Base-by-base conservation (phyloP, 1,140 invertebrate genomes). In the Grapholita molesta region DNA sequence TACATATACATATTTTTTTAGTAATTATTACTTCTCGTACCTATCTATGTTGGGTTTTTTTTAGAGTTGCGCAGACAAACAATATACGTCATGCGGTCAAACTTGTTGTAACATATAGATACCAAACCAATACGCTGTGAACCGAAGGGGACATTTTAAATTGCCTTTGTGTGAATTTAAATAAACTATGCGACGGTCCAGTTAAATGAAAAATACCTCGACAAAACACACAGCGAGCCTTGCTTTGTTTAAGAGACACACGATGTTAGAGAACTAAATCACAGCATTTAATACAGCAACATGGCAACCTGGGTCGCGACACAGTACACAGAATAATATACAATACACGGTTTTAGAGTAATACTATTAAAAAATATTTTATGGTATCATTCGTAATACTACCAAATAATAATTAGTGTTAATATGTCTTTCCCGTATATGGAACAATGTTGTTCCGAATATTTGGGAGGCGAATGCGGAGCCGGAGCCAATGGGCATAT, bases 271-370 rank as follows among this genome's bases (percentile, higher is more conserved):
- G 25, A 61, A 25, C 55, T 61, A 61, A 61, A 61, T 61, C 55
- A 61, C 55, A 61, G 25, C 55, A 61, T 61, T 61, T 61, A 61
- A 61, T 61, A 61, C 55, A 61, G 24, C 55, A 15, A 61, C 55
- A 61, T 61, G 24, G 55, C 55, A 61, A 61, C 55, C 24, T 30
- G 24, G 25, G 55, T 61, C n/a, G 24, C 25, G 25, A 15, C 55
- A 61, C 55, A 61, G 55, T 61, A 28, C 55, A 61, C 55, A 61
- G 55, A 61, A 48, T 21, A 6, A 9, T 11, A 11, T 35, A 8
- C 33, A n/a, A n/a, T n/a, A n/a, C n/a, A n/a, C n/a, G n/a, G n/a
- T n/a, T n/a, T n/a, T n/a, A n/a, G n/a, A n/a, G n/a, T n/a, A n/a
- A n/a, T n/a, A n/a, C n/a, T n/a, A n/a, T n/a, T n/a, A n/a, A n/a